Conservation (phyloP, 2,888 invertebrate genomes). For the Tyria jacobaeae region DNA sequence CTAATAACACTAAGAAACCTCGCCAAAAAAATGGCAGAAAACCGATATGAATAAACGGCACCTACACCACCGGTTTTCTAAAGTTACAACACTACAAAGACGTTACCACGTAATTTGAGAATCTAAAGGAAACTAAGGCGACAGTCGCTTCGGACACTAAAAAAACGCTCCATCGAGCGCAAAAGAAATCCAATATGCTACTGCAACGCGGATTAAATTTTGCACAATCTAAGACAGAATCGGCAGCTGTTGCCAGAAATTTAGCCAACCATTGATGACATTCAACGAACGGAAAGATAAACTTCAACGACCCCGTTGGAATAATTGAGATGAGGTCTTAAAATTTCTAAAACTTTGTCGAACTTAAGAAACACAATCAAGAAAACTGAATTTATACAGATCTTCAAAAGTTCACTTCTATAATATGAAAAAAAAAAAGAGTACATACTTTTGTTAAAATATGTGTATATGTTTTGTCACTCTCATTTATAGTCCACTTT, state of each 20-base stretch:
- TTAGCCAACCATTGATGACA: slow-evolving; percentile 70
- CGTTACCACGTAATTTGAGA: slow-evolving; percentile 83
- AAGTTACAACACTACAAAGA: slow-evolving; percentile 76
- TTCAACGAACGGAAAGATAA: slow-evolving; percentile 61
- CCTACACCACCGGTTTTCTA: slow-evolving; percentile 63
- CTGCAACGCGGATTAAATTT: slow-evolving; percentile 82
- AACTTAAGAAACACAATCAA: slow-evolving; percentile 39
- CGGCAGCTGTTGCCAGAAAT: slow-evolving; percentile 81
- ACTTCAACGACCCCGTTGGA: slow-evolving; percentile 57
- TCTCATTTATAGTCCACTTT: slow-evolving; percentile 17
- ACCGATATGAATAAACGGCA: slow-evolving; percentile 70
- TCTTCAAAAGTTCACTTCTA: too few relatives aligned
- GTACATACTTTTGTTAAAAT: slow-evolving; percentile 32
- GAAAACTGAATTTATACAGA: slow-evolving; percentile 30
- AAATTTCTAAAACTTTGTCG: slow-evolving; percentile 29
- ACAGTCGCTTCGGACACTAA: slow-evolving; percentile 78
- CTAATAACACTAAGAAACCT: slow-evolving; percentile 64
- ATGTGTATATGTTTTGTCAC: slow-evolving; percentile 2
- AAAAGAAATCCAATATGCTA: slow-evolving; percentile 82
- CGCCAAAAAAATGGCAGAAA: slow-evolving; percentile 63
- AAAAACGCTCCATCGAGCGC: slow-evolving; percentile 80
- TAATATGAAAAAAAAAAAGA: too few relatives aligned
- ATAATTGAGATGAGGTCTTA: slow-evolving; percentile 54
- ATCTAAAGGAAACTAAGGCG: slow-evolving; percentile 79
- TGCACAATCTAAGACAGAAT: slow-evolving; percentile 79